phyloP scores from a whole-genome alignment of 2,888 invertebrate species.

The Scaptomyza tumidula region DNA sequence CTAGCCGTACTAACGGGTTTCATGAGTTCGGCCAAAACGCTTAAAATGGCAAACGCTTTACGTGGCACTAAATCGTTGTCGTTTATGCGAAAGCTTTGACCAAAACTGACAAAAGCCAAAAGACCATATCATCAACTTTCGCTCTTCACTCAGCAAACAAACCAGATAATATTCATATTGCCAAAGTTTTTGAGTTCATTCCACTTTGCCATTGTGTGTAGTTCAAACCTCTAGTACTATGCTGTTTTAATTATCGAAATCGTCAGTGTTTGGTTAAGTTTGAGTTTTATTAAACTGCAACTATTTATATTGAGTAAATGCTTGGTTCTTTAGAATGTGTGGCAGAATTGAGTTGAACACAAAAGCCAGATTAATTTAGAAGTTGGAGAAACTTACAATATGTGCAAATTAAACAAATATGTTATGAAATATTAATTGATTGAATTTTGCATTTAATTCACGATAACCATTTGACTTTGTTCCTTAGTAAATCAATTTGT shows the following conservation, averaged over 20 bases:
- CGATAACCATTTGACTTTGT: background rate
- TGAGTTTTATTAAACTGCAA: too few species aligned
- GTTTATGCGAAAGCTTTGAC: slow-evolving; percentile 64
- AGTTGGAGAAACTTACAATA: background rate
- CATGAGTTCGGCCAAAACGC: slow-evolving; percentile 39
- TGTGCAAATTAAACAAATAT: background rate
- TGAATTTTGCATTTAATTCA: background rate
- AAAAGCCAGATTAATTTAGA: too few species aligned
- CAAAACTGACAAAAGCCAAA: slow-evolving; percentile 52
- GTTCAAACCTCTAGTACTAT: background rate
- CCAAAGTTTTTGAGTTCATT: slow-evolving; percentile 24
- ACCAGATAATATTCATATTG: slow-evolving; percentile 2
- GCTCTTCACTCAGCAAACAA: slow-evolving; percentile 42
- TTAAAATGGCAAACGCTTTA: slow-evolving; percentile 54
- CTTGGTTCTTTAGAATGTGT: too few species aligned
- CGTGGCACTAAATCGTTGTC: slow-evolving; percentile 46
- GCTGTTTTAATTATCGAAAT: slow-evolving; percentile 17
- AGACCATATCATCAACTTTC: slow-evolving; percentile 48
- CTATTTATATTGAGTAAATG: too few species aligned
- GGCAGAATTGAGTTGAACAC: too few species aligned
- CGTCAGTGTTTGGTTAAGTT: too few species aligned
- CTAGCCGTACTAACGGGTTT: slow-evolving; percentile 28
- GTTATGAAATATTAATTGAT: background rate
- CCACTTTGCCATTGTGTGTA: slow-evolving; percentile 4
- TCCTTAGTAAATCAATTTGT: background rate